These are phyloP conservation scores for Eulemur coronatus DNA, from an alignment of 2,797 vertebrate genomes.

Conservation along the genomic window DNA sequence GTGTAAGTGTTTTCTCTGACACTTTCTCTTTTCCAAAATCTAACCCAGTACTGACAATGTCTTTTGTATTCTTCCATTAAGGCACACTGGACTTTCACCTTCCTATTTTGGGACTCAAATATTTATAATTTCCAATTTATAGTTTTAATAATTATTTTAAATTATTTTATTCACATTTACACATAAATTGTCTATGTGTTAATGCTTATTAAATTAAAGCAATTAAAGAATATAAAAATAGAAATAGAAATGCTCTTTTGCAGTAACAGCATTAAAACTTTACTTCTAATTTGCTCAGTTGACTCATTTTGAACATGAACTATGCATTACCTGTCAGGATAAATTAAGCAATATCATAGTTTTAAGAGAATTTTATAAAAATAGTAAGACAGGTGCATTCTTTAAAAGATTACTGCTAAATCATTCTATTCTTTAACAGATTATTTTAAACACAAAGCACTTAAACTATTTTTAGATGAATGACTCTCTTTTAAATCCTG, in stretches of 20 bases:
- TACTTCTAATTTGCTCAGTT: background rate
- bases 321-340: background rate
- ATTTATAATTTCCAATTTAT: background rate
- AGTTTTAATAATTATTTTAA: background rate
- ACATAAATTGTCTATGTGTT: background rate
- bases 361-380: conserved; percentile 34
- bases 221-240: conserved; percentile 9
- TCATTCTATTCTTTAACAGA: background rate
- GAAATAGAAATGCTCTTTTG: background rate
- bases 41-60: background rate
- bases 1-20: background rate
- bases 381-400: background rate
- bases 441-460: conserved; percentile 22
- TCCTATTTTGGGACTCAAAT: background rate
- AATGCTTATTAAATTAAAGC: background rate
- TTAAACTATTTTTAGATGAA: conserved; percentile 20
- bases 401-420: background rate
- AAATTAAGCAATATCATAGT: background rate
- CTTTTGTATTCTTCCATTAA: background rate
- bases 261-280: background rate
- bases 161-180: background rate
- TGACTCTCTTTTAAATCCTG: background rate
- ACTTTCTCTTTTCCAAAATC: background rate
- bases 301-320: background rate
- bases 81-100: background rate